These are phyloP conservation scores for Pseudomugil gertrudae DNA, from an alignment of 2,797 vertebrate genomes.

Conservation along the genomic window DNA sequence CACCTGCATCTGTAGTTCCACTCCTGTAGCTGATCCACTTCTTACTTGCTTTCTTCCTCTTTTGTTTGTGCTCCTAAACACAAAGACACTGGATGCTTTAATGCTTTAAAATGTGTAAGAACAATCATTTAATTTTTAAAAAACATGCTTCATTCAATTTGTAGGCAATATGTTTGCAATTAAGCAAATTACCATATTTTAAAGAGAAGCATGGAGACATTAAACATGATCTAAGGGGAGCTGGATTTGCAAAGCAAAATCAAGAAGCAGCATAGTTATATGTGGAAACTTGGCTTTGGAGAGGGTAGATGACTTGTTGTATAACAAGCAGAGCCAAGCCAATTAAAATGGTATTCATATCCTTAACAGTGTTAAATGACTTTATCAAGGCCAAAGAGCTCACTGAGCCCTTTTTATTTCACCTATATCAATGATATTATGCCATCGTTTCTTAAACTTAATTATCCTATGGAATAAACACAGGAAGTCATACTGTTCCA, in stretches of 20 bases:
- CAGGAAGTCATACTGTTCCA: neutral
- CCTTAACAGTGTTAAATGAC: neutral
- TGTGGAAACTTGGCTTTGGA: neutral
- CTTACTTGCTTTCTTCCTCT: no score
- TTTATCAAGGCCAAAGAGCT: conserved; percentile 8
- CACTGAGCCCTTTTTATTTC: conserved; percentile 1
- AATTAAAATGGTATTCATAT: conserved; percentile 21
- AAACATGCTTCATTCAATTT: no score
- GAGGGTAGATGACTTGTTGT: neutral
- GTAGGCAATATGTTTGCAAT: no score
- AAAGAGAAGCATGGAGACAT: no score
- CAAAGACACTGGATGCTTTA: no score
- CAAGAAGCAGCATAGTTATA: neutral
- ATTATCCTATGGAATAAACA: neutral
- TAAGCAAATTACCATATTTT: no score
- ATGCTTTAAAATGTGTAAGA: neutral
- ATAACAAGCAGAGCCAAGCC: conserved; percentile 22
- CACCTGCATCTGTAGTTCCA: conserved; percentile 14
- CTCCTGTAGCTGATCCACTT: no score
- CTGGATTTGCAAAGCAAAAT: neutral
- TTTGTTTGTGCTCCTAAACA: no score
- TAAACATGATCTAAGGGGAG: neutral
- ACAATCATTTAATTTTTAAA: neutral
- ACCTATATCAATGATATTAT: neutral
- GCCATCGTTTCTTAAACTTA: neutral